phyloP scores from a whole-genome alignment of 2,888 invertebrate species.

The Pheosia gnoma region DNA sequence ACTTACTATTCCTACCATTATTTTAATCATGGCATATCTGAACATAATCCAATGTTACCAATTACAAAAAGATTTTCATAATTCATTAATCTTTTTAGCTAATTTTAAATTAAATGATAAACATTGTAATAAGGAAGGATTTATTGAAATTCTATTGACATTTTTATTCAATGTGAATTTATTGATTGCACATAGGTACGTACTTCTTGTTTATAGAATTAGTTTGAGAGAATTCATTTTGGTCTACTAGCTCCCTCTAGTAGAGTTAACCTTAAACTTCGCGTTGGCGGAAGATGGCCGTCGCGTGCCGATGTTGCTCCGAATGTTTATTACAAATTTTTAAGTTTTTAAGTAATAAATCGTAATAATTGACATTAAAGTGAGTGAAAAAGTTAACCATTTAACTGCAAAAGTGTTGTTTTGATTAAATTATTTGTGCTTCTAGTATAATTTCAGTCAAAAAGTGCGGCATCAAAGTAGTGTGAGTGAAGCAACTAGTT shows the following conservation, averaged over 20 bases:
- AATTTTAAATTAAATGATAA: no score
- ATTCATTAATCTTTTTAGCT: no score
- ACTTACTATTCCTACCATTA: no score
- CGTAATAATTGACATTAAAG: conserved; percentile 51
- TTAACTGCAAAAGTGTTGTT: conserved; percentile 42
- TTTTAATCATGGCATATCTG: no score
- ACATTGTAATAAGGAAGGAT: no score
- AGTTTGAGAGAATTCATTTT: not conserved
- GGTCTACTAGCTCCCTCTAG: conserved; percentile 60
- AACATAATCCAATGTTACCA: no score
- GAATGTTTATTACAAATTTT: conserved; percentile 74
- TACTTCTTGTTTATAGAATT: not conserved
- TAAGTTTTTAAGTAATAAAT: conserved; percentile 68
- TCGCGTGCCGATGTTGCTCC: conserved; percentile 78
- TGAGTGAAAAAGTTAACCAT: conserved; percentile 51
- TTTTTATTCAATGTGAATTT: not conserved
- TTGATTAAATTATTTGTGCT: conserved; percentile 53
- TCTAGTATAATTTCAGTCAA: conserved; percentile 63
- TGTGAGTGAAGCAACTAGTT: conserved; percentile 74
- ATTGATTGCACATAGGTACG: not conserved
- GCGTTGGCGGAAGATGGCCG: conserved; percentile 82
- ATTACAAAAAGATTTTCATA: no score
- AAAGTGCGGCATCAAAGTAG: conserved; percentile 67
- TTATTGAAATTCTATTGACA: not conserved
- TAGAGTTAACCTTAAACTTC: conserved; percentile 64